Evolutionary conservation across 30 jellyfish, hydroid and myxozoan genomes (phyloP), one percentile per base, ranked within the genome.

Genomic region (Aurelia aurita): DNA sequence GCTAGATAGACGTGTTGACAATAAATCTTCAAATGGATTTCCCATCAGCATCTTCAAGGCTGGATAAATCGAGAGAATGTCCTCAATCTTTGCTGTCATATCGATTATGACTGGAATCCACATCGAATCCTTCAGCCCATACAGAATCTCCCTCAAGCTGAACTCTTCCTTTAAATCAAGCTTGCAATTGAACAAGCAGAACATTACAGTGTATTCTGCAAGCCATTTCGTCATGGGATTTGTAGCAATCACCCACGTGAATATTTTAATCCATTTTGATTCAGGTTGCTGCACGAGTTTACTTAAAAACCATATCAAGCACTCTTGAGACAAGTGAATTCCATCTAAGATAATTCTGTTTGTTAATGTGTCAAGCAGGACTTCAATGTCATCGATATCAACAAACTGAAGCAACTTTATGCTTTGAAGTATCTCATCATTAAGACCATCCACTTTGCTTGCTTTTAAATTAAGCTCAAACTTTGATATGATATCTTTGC

Each of bases 71-170:
- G 67, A 22, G 29, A 19, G 29, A n/a, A 22, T 16, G 67, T 55
- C 67, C 7, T 14, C 25, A n/a, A 16, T 19, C 12, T n/a, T n/a
- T 19, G 67, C 5, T 19, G 67, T 55, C 29, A 55, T 19, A 19
- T 55, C 67, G 67, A 55, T 3, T 22, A 55, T n/a, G 67, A 22
- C 67, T 19, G 67, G 67, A 55, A 55, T 55, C 67, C 67, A 55
- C 29, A n/a, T 55, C 25, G 67, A 22, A 55, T 55, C 67, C 29
- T 55, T 55, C 67, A 55, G 12, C 29, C 29, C 67, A 55, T 55
- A 55, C 27, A 55, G 29, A 55, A 55, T 22, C 25, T 22, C 29
- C 12, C 67, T n/a, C 67, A 55, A 22, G 29, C 29, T 19, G 29
- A 55, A 55, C 29, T 55, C 67, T 55, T 55, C 29, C 67, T 55